Percentiles rank a stretch among this genome's conserved stretches.
These are phyloP conservation scores for Homalodisca vitripennis DNA, from an alignment of 1,140 invertebrate species.

Conservation along the genomic window DNA sequence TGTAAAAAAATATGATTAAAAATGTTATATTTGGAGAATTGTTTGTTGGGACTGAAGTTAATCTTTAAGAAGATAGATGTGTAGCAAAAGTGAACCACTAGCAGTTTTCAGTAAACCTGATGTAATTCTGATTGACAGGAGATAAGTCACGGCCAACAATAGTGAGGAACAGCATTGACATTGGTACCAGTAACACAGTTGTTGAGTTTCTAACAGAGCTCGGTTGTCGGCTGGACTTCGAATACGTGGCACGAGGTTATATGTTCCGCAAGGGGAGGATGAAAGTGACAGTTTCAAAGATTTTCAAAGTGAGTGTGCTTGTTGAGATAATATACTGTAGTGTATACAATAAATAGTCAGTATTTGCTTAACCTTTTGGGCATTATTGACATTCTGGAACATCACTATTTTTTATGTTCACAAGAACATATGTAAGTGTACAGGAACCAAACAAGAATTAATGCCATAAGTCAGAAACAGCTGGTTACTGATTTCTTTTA, in stretches of 20 bases:
- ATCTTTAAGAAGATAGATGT: background rate
- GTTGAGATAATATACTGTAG: no score
- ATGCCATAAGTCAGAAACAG: no score
- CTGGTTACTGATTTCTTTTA: no score
- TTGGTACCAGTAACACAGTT: slow-evolving; percentile 84
- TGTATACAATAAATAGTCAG: no score
- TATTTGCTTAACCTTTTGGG: no score
- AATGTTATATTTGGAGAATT: no score
- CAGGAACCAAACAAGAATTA: no score
- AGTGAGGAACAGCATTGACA: slow-evolving; percentile 87
- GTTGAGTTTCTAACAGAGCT: slow-evolving; percentile 91
- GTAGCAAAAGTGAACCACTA: background rate
- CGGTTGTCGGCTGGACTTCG: slow-evolving; percentile 88
- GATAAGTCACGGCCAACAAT: slow-evolving; percentile 88
- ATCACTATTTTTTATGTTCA: no score
- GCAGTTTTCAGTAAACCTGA: background rate
- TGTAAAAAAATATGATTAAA: no score
- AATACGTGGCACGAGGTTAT: slow-evolving; percentile 90
- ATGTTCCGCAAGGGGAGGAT: slow-evolving; percentile 96
- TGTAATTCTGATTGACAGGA: no score
- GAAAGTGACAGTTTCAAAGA: slow-evolving; percentile 95
- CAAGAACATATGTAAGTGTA: no score
- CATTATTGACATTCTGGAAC: no score
- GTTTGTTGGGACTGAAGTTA: background rate
- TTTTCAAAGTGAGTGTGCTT: slow-evolving; percentile 76